Evolutionary conservation across 2,888 invertebrate genomes (phyloP).

Genomic region (Luperina nickerlii): DNA sequence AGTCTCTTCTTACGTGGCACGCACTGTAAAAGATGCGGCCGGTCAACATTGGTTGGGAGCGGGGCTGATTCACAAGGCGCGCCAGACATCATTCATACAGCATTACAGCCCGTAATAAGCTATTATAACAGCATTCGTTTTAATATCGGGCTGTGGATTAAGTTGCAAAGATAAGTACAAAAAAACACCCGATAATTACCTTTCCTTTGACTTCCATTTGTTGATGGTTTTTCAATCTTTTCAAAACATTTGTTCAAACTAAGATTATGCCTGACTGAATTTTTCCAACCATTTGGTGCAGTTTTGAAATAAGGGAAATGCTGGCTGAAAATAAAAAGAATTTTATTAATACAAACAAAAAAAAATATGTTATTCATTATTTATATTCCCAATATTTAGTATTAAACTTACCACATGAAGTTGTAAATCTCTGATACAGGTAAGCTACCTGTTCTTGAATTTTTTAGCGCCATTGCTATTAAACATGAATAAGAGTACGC

Average conservation of each 20-base stretch:
- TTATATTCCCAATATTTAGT: conserved; percentile 6
- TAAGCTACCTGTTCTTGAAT: conserved; percentile 97
- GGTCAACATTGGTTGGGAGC: neutral
- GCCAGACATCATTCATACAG: neutral
- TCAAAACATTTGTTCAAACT: conserved; percentile 99
- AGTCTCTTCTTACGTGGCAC: no score
- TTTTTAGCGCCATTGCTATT: conserved; percentile 99
- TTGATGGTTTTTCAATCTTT: conserved; percentile 98
- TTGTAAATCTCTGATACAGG: conserved; percentile 99
- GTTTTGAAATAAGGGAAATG: conserved; percentile 99
- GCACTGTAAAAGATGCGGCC: neutral
- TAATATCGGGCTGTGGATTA: neutral
- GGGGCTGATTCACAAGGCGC: neutral
- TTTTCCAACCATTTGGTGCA: conserved; percentile 99
- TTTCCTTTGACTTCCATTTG: conserved; percentile 95
- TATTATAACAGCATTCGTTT: neutral
- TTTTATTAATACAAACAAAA: conserved; percentile 8
- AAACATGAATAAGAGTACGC: conserved; percentile 99
- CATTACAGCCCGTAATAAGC: neutral
- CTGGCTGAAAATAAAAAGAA: conserved; percentile 91
- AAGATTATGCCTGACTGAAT: conserved; percentile 99
- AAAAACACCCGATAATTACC: conserved; percentile 79
- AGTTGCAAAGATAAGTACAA: neutral
- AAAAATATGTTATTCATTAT: neutral
- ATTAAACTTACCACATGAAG: conserved; percentile 97